Evolutionary conservation across 1,140 invertebrate genomes (phyloP), one percentile per base, ranked within the genome.

Genomic region (Saccostrea glomerata): DNA sequence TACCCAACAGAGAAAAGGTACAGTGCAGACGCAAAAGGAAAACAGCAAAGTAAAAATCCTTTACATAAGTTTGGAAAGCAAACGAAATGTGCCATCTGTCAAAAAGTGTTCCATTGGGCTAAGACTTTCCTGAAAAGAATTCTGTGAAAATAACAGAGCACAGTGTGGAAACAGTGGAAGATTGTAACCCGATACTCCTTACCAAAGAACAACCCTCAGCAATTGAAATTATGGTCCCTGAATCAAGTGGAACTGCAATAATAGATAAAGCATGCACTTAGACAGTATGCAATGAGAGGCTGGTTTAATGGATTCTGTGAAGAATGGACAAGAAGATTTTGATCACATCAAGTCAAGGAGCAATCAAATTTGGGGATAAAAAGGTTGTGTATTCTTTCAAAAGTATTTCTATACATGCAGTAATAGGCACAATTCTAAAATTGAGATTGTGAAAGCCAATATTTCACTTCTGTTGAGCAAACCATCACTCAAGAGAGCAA

Each of bases 331-430:
- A 84, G n/a, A 13, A 83, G 9, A 56, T 85, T 25, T 12, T 23
- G 9, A 82, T 2, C 54, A 3, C 1, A 11, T 5, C 2, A 17
- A 88, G 85, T 82, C 82, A 84, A 3, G 1, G 55, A 11, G 17
- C 56, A 25, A 90, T 91, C 73, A 89, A 82, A 56, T 90, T 90
- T 91, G 89, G 89, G 60, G 89, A 89, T 87, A 86, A 86, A 36
- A 77, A 56, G 85, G 66, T 87, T 23, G 83, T 89, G 56, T 17
- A 86, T 15, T 91, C 90, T 17, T 66, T 87, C 12, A 87, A 86
- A 56, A 40, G 30, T 54, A 89, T 84, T 9, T 85, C 40, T n/a
- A 66, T 90, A 30, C 89, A 88, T 54, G 88, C 85, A 36, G 25
- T 85, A 25, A 91, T 90, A 47, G 90, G 87, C 56, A 66, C 30